phyloP scores from a whole-genome alignment of 2,113 vertebrate species.

The Nanorana parkeri region DNA sequence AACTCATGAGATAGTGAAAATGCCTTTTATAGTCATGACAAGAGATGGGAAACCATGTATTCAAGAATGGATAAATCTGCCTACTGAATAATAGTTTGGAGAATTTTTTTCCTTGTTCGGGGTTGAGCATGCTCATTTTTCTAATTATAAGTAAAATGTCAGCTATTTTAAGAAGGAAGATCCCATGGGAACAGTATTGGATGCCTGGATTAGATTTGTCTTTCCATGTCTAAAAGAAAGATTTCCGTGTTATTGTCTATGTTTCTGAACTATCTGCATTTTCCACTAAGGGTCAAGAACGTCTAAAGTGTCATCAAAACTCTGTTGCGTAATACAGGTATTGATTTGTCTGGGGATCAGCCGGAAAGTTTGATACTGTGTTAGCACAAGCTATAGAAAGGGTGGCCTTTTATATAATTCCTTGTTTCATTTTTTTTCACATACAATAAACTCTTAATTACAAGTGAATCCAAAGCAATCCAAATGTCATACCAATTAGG shows the following conservation, averaged over 20 bases:
- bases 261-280: neutral
- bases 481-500: no score
- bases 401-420: no score
- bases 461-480: no score
- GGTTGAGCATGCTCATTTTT: constrained; percentile 48
- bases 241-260: constrained; percentile 1
- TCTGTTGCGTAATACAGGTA: neutral
- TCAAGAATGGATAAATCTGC: constrained; percentile 37
- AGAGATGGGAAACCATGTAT: constrained; percentile 37
- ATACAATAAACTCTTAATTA: no score
- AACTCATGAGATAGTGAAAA: constrained; percentile 29
- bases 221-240: constrained; percentile 22
- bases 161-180: constrained; percentile 44
- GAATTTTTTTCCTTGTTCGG: constrained; percentile 41
- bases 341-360: no score
- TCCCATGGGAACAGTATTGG: constrained; percentile 44
- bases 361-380: no score
- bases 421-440: no score
- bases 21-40: constrained; percentile 54
- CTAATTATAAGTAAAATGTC: constrained; percentile 57
- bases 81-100: constrained; percentile 37
- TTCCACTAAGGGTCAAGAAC: neutral
- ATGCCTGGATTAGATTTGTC: constrained; percentile 36
- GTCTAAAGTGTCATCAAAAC: neutral
- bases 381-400: no score